Evolutionary conservation across 1,140 invertebrate species (phyloP).

Genomic region (Triops cancriformis): DNA sequence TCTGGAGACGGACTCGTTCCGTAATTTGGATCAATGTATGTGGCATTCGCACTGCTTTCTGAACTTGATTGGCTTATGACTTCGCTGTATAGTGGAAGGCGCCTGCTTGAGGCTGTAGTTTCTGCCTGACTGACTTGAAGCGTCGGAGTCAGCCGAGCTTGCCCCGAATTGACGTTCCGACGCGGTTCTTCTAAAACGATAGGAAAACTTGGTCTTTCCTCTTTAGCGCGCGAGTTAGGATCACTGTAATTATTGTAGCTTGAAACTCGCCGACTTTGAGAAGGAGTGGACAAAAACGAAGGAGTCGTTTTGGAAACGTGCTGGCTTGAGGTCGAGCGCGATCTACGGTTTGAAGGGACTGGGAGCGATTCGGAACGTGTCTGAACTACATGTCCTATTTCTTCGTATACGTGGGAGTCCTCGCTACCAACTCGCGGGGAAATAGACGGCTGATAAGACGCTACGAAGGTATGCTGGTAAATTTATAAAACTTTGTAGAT

Average conservation of each 20-base stretch:
- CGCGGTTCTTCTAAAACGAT: not conserved
- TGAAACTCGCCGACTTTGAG: not conserved
- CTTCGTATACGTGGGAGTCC: not conserved
- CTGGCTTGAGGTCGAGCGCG: not conserved
- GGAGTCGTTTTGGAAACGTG: not conserved
- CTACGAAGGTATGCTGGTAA: not conserved
- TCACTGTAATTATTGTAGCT: not conserved
- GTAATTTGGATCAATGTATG: not conserved
- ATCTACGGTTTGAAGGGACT: not conserved
- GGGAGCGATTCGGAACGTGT: not conserved
- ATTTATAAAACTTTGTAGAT: not conserved
- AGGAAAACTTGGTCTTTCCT: not conserved
- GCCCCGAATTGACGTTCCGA: not conserved
- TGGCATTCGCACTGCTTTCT: not conserved
- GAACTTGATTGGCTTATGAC: not conserved
- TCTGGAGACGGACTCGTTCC: slow-evolving; percentile 3
- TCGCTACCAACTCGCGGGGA: not conserved
- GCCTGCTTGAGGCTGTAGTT: not conserved
- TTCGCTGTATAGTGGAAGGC: not conserved
- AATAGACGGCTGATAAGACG: not conserved
- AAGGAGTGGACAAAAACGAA: not conserved
- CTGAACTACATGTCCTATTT: not conserved
- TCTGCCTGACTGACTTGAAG: not conserved
- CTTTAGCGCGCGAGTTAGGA: not conserved
- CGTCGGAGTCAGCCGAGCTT: not conserved